Evolutionary conservation across 2,797 vertebrate species (phyloP), one percentile per base, ranked within the genome.

Genomic region (Sternotherus odoratus): DNA sequence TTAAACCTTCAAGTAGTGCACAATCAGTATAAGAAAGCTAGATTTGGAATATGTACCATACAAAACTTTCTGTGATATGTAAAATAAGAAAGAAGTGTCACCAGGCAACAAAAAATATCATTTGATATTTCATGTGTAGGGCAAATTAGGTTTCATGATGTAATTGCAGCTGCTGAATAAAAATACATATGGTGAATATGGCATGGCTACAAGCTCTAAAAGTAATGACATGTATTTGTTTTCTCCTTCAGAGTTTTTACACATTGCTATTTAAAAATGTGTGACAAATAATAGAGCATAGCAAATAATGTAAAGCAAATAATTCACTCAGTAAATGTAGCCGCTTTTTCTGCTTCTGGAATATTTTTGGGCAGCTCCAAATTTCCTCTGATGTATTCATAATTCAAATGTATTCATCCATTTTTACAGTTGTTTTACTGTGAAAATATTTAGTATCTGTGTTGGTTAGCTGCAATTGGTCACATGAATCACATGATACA

Each of bases 161-260:
- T 43, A 83, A 60, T 39, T 84, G 1, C 51, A 79, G 6, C 10
- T 89, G n/a, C 4, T 39, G 2, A 88, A 2, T 57, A 81, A 88
- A 93, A 56, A 16, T 26, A 30, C 5, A 26, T 17, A 3, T 60
- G 43, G 56, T 85, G 24, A 36, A 75, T 28, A 88, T 5, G 21
- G 82, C 13, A 74, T 15, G 79, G 7, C 2, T 79, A 36, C 26
- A 51, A 84, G 17, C 74, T 92, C 43, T 54, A 39, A 88, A 83
- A 53, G 0, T 79, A 92, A 63, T 39, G 7, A 85, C 3, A 17
- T 0, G 43, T 86, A 82, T 74, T 0, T 79, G 21, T 77, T 86
- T 79, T 92, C 26, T 72, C 21, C 48, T 90, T 94, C 36, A 86
- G 50, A 50, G 78, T 81, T 79, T 82, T 63, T 33, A 21, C 3